phyloP scores from a whole-genome alignment of 2,888 invertebrate genomes.

The Netelia virgata region DNA sequence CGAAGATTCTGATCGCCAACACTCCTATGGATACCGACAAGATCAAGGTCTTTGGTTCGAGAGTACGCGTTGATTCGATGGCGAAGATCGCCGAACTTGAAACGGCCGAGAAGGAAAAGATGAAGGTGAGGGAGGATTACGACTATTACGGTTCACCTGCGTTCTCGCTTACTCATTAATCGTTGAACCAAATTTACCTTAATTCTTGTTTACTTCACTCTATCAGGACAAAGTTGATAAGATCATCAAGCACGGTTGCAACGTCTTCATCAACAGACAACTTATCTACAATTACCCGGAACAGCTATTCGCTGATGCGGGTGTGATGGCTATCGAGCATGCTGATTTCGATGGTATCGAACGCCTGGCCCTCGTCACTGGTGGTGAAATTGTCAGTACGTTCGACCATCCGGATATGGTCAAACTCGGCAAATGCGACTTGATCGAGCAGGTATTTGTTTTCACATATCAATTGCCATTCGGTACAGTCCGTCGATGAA shows the following conservation, averaged over 20 bases:
- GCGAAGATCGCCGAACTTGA: constrained; percentile 99
- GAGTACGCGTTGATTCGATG: constrained; percentile 96
- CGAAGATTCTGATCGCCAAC: constrained; percentile 98
- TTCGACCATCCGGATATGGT: constrained; percentile 97
- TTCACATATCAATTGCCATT: background rate
- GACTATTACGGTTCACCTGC: background rate
- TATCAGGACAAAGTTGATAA: constrained; percentile 95
- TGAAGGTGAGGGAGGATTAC: constrained; percentile 89
- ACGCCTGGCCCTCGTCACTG: constrained; percentile 97
- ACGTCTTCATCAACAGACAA: constrained; percentile 99
- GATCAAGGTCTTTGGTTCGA: constrained; percentile 98
- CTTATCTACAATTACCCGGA: constrained; percentile 99
- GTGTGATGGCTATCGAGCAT: constrained; percentile 99
- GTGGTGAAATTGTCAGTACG: constrained; percentile 99
- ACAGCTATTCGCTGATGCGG: constrained; percentile 99
- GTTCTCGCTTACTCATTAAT: background rate
- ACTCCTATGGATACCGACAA: constrained; percentile 99
- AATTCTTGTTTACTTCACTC: background rate
- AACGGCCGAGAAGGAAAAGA: constrained; percentile 99
- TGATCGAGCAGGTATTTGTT: constrained; percentile 94
- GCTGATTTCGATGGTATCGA: constrained; percentile 99
- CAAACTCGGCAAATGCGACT: constrained; percentile 96
- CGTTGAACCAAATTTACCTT: background rate
- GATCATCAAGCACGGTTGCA: constrained; percentile 97
- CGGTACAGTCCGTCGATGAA: no score